Evolutionary conservation across 2,888 invertebrate genomes (phyloP), one percentile per base, ranked within the genome.

Genomic region (Aphodius sticticus): DNA sequence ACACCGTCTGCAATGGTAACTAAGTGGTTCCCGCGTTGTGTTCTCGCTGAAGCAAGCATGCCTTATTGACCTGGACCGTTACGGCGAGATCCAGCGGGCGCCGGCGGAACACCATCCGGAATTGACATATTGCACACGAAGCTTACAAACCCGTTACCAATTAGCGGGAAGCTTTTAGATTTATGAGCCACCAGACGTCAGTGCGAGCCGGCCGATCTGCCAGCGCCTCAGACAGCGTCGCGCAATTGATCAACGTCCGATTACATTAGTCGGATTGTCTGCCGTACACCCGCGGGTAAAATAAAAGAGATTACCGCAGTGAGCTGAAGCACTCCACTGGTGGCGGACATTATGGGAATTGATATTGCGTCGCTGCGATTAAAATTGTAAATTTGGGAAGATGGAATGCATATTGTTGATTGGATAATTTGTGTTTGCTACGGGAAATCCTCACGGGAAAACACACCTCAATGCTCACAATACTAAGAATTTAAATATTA

Each of bases 151-250:
- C 76, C 76, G 80, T 81, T 79, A 79, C 78, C 81, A 81, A 81
- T 81, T 81, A 81, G 81, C 75, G 81, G 81, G 74, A 53, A 75
- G 81, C 77, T 81, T 79, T 81, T 78, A 78, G 79, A 81, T 81
- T 81, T 81, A 81, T 81, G 81, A 79, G 80, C 78, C 77, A 81
- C 78, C 69, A 81, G 79, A 78, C 77, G 81, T 79, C 81, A 81
- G 81, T 72, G 53, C 53, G 53, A 12, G 53, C 53, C 77, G 77
- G 76, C 77, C 71, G 78, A 79, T 81, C 78, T 79, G 77, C 78
- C 69, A 80, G 76, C 78, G 76, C 78, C 80, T 77, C 71, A 77
- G 76, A 53, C 53, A 9, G 77, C 76, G 78, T 75, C 70, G 70
- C 71, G 70, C 77, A 69, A 78, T 80, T 80, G 80, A 80, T 80